phyloP scores from a whole-genome alignment of 2,888 invertebrate species.

The Quadriops clusia region DNA sequence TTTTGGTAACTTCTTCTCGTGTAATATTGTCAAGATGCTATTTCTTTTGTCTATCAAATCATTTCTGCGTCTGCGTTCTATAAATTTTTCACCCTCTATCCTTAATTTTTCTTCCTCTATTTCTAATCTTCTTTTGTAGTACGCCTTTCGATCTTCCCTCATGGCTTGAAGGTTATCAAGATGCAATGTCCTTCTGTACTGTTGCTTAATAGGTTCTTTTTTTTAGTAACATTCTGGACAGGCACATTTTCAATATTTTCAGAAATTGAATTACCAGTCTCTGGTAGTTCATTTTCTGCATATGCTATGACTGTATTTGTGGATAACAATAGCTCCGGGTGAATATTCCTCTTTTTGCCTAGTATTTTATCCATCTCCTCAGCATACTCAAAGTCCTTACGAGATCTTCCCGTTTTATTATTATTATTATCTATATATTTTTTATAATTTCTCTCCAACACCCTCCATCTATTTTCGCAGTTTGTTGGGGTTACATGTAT shows the following conservation, averaged over 20 bases:
- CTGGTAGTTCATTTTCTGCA: too few relatives aligned
- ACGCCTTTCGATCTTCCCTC: constrained; percentile 5
- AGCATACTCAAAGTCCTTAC: constrained; percentile 7
- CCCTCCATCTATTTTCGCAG: constrained; percentile 5
- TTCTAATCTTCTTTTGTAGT: constrained; percentile 4
- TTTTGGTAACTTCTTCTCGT: too few relatives aligned
- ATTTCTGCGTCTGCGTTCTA: too few relatives aligned
- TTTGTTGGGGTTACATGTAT: constrained; percentile 1
- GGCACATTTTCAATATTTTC: too few relatives aligned
- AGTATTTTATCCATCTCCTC: constrained; percentile 5
- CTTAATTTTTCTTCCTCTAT: too few relatives aligned
- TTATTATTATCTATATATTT: constrained; percentile 6
- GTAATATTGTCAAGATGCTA: too few relatives aligned
- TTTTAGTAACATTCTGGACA: too few relatives aligned
- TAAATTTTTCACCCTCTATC: too few relatives aligned
- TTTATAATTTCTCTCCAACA: constrained; percentile 4
- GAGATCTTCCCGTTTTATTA: constrained; percentile 6
- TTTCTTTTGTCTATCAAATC: too few relatives aligned
- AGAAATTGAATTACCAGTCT: too few relatives aligned
- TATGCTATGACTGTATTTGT: background rate
- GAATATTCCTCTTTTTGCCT: constrained; percentile 3
- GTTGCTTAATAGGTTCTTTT: too few relatives aligned
- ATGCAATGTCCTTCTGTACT: background rate
- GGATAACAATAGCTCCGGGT: constrained; percentile 2
- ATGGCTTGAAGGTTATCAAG: constrained; percentile 3